These are phyloP conservation scores for Ceramica pisi DNA, from an alignment of 2,888 invertebrate species.

Conservation along the genomic window DNA sequence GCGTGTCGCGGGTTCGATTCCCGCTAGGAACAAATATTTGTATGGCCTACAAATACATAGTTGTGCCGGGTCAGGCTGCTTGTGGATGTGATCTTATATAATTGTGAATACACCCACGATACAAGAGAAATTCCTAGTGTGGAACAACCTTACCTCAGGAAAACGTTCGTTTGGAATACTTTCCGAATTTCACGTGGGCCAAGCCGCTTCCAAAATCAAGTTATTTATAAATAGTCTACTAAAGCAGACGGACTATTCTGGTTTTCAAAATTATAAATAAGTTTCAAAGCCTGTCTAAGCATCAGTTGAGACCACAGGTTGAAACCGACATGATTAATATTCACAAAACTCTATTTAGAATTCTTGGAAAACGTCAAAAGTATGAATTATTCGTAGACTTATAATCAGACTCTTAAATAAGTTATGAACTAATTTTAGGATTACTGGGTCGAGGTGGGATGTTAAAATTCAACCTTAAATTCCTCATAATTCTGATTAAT, in stretches of 20 bases:
- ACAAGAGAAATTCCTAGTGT: no score
- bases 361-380: slow-evolving; percentile 10
- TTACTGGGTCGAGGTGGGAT: background rate
- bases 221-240: background rate
- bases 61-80: no score
- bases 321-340: slow-evolving; percentile 21
- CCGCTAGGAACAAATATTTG: no score
- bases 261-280: slow-evolving; percentile 27
- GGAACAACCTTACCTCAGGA: no score
- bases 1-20: no score
- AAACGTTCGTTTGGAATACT: no score
- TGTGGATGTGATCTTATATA: no score
- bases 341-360: slow-evolving; percentile 19
- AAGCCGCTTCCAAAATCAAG: no score
- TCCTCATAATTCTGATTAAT: background rate
- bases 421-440: background rate
- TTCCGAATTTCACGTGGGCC: no score
- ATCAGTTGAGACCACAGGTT: background rate
- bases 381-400: slow-evolving; percentile 8
- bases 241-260: background rate
- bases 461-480: background rate
- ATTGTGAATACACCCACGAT: no score
- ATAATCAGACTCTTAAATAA: slow-evolving; percentile 13
- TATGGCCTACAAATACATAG: no score
- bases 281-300: slow-evolving; percentile 21